Base-by-base conservation (phyloP, 2,113 vertebrate genomes). In the Cyprinus carpio region DNA sequence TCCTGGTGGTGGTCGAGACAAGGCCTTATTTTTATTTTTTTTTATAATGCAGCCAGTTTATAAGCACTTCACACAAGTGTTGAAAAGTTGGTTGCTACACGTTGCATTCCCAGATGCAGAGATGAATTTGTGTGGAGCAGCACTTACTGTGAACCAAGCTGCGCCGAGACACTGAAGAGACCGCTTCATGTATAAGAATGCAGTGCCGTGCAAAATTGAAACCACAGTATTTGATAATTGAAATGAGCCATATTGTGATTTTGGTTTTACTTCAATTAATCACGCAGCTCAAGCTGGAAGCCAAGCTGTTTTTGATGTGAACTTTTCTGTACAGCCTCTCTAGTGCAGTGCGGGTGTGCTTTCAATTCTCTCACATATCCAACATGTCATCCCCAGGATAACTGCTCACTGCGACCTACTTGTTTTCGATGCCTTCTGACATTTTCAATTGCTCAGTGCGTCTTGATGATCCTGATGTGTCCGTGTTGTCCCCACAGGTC, bases 1-100 rank as follows among this genome's bases (percentile, higher is more conserved):
- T 93, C 94, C 94, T 94, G 92, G 94, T 93, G 92, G 94, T 95
- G 95, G 92, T 90, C 91, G 94, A 93, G 84, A 96, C 93, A 95
- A 34, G 43, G 20, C 65, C 3, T 29, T 8, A 18, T 37, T 40
- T 40, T 40, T 8, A 9, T 9, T 40, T 40, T 40, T 40, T 2
- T 40, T 2, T 40, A 1, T 8, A 40, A 40, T 40, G 40, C 40
- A 40, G 40, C 40, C 40, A 40, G 40, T 40, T 7, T 40, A 40
- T 40, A 40, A 40, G 40, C 40, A 8, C 40, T 40, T 34, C 34
- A 4, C 34, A 34, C 6, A 34, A 34, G 34, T 34, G 6, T 34
- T 34, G 34, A 34, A 34, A 34, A 34, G 34, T 34, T 40, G 40
- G 40, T 40, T 8, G 40, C 40, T 40, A 40, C 40, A 40, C 40